Conservation (phyloP, 2,888 invertebrate species). For the Nomada fucata region DNA sequence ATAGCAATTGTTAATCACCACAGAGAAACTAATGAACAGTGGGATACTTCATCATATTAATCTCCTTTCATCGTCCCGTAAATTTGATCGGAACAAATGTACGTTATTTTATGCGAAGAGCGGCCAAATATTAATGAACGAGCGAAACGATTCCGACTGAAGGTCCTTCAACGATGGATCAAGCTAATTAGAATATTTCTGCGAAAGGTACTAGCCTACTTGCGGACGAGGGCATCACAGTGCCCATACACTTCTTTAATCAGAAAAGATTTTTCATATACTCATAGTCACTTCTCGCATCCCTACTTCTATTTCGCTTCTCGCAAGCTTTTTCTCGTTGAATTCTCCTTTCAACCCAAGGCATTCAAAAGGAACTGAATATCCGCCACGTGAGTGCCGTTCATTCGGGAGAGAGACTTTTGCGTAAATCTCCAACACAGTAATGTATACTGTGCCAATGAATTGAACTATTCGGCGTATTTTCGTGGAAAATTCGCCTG, state of each 20-base stretch:
- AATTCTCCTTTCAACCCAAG: constrained; percentile 58
- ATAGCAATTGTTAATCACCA: no score
- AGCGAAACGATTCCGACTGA: background rate
- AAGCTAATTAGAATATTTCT: constrained; percentile 26
- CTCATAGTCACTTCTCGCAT: constrained; percentile 56
- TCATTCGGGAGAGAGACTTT: constrained; percentile 54
- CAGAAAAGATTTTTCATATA: constrained; percentile 42
- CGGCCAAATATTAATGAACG: background rate
- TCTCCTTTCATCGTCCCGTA: background rate
- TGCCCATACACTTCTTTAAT: constrained; percentile 20
- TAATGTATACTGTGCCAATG: constrained; percentile 40
- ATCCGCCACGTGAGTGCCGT: constrained; percentile 55
- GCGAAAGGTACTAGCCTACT: background rate
- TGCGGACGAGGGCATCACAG: background rate
- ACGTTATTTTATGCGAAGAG: background rate
- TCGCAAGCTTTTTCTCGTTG: constrained; percentile 43
- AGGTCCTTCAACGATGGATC: background rate
- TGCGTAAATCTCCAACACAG: constrained; percentile 45
- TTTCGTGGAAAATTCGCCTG: constrained; percentile 11
- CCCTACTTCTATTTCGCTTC: constrained; percentile 37
- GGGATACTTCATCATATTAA: background rate
- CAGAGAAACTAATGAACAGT: no score
- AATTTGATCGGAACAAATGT: background rate
- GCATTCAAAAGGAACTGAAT: constrained; percentile 63
- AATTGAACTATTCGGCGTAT: constrained; percentile 20